Evolutionary conservation across 2,888 invertebrate species (phyloP).

Genomic region (Chaitophorus viminalis): DNA sequence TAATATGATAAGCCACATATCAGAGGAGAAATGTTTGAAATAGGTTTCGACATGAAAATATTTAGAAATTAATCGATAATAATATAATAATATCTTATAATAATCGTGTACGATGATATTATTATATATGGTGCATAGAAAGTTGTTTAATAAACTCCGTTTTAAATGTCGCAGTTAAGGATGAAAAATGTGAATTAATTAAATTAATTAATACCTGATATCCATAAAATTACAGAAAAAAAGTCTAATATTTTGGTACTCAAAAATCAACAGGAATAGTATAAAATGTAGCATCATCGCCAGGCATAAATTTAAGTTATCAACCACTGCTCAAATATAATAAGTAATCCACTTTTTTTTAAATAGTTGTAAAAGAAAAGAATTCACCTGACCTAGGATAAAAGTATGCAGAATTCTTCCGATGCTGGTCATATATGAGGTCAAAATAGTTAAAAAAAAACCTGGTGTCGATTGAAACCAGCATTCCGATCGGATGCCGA

Average conservation of each 20-base stretch:
- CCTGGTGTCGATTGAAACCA: slow-evolving; percentile 39
- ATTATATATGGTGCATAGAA: slow-evolving; percentile 27
- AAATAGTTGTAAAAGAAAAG: background rate
- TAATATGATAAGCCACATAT: background rate
- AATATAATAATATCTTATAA: background rate
- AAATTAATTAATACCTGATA: too few relatives aligned
- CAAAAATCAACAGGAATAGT: too few relatives aligned
- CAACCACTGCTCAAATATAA: too few relatives aligned
- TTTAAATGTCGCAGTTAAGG: background rate
- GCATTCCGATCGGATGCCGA: slow-evolving; percentile 52
- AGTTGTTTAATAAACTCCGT: background rate
- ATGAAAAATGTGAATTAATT: background rate
- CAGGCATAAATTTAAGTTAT: too few relatives aligned
- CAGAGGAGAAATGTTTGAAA: background rate
- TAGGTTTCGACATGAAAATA: background rate
- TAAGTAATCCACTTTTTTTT: background rate
- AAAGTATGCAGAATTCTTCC: slow-evolving; percentile 38
- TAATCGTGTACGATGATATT: background rate
- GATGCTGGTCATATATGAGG: slow-evolving; percentile 42
- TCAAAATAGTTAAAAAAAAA: slow-evolving; percentile 53
- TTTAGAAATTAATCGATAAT: background rate
- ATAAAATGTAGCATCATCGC: too few relatives aligned
- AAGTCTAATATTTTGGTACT: too few relatives aligned
- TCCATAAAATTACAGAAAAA: too few relatives aligned
- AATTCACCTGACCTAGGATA: slow-evolving; percentile 28